Conservation (phyloP, 53 echinoderm and acorn worm species). For the Glandiceps talaboti region DNA sequence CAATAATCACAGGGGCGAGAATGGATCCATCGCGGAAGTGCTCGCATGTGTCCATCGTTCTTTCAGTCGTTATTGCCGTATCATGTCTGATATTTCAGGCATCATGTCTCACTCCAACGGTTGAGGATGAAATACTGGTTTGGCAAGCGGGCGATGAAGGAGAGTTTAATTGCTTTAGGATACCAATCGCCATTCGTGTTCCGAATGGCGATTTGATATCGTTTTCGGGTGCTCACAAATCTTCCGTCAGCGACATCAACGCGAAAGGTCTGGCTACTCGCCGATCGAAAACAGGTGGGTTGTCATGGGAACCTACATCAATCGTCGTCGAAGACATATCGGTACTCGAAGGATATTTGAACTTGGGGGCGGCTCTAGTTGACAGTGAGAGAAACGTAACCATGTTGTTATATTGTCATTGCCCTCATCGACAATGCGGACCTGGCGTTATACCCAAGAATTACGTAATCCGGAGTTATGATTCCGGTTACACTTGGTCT, state of each 20-base stretch:
- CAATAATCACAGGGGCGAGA: too few species aligned
- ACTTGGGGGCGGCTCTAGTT: not conserved
- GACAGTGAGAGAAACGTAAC: not conserved
- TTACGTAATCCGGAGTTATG: not conserved
- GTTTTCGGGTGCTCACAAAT: conserved; percentile 3
- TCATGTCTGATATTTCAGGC: too few species aligned
- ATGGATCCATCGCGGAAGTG: too few species aligned
- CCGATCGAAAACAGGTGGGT: not conserved
- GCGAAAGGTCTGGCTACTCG: not conserved
- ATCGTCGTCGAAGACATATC: not conserved
- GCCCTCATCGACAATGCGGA: not conserved
- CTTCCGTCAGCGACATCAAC: not conserved
- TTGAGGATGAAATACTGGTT: not conserved
- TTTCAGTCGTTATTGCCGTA: too few species aligned
- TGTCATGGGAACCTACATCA: not conserved
- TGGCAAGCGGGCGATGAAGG: not conserved
- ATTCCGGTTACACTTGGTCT: conserved; percentile 2
- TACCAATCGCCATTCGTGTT: not conserved
- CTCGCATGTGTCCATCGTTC: too few species aligned
- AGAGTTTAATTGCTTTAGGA: not conserved
- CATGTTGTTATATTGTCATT: not conserved
- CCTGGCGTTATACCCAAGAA: not conserved
- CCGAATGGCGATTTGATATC: conserved; percentile 1
- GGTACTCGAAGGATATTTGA: not conserved
- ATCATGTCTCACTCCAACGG: too few species aligned